Percentiles rank a stretch among this genome's conserved stretches.
Evolutionary conservation across 1,140 invertebrate species (phyloP).

Genomic region (Theocolax elegans): DNA sequence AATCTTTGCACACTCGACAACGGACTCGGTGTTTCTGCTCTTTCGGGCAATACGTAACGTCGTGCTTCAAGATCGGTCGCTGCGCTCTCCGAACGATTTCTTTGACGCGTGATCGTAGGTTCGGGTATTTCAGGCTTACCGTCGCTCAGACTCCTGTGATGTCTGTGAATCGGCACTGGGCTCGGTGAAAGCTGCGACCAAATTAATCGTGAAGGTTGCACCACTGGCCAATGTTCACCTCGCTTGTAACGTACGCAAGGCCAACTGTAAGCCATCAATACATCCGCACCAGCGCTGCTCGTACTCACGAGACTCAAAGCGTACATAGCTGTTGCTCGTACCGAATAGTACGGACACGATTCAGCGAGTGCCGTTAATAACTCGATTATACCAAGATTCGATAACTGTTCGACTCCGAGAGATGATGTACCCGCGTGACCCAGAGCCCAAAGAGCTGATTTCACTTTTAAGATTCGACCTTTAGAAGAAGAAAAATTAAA

Average conservation of each 20-base stretch:
- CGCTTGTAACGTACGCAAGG: conserved; percentile 83
- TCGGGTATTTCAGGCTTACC: conserved; percentile 62
- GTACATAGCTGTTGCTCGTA: conserved; percentile 91
- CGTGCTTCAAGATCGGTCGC: conserved; percentile 61
- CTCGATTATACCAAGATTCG: conserved; percentile 71
- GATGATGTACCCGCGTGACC: conserved; percentile 84
- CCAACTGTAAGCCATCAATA: conserved; percentile 80
- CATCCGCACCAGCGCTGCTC: conserved; percentile 82
- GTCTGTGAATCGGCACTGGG: conserved; percentile 59
- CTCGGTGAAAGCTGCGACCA: conserved; percentile 58
- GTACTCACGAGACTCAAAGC: conserved; percentile 85
- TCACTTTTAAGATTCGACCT: conserved; percentile 77
- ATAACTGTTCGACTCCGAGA: conserved; percentile 79
- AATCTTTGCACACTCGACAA: conserved; percentile 82
- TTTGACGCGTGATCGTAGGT: conserved; percentile 56
- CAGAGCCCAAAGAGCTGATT: conserved; percentile 90
- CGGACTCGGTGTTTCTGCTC: conserved; percentile 81
- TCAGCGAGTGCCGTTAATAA: conserved; percentile 78
- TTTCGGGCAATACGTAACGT: conserved; percentile 64
- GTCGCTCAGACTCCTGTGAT: conserved; percentile 64
- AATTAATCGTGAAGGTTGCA: conserved; percentile 59
- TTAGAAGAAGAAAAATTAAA: too few relatives aligned
- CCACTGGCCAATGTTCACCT: conserved; percentile 85
- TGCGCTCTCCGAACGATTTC: conserved; percentile 64
- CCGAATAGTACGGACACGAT: conserved; percentile 83